Base-by-base conservation (phyloP, 2,797 vertebrate genomes). In the Pseudopleuronectes americanus region DNA sequence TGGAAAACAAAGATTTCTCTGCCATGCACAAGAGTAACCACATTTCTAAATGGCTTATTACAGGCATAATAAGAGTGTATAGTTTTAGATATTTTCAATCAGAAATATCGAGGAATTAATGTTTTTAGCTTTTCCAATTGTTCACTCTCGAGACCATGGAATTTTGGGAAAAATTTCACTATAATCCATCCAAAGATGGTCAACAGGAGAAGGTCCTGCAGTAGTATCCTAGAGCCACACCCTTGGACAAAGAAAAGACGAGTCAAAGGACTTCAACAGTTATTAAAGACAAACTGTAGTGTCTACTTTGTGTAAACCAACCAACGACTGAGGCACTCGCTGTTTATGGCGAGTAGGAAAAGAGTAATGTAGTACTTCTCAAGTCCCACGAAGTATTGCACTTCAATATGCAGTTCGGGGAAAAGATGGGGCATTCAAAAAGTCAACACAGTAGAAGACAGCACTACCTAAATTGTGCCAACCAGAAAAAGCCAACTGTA, bases 401-500 rank as follows among this genome's bases (percentile, higher is more conserved):
- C n/a, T 54, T 61, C 24, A 47, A 55, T 38, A 63, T 4, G 58
- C 38, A 28, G 43, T 51, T 70, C 21, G 23, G 23, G 38, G 57
- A 71, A 48, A 41, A 63, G 48, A 71, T 19, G 23, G 57, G 41
- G 12, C 38, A 21, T 60, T 64, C 38, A 43, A 64, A 65, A 57
- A 67, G 65, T 63, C 66, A 55, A 68, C 67, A 53, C 8, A 64
- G 26, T 8, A 51, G 53, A 70, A 24, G 69, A 71, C 49, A 75
- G 64, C 72, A 59, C 38, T 56, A 68, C 51, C 77, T 71, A 68
- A 74, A 76, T 38, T 64, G 64, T 43, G 21, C 52, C 65, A 28
- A 71, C 71, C 61, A 73, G 52, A 76, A 68, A 76, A 65, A 57
- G 52, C 56, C 57, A 22, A 48, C 56, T 64, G 31, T 60, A 71